These are phyloP conservation scores for Nipponia nippon DNA, from an alignment of 2,113 vertebrate genomes.

Conservation along the genomic window DNA sequence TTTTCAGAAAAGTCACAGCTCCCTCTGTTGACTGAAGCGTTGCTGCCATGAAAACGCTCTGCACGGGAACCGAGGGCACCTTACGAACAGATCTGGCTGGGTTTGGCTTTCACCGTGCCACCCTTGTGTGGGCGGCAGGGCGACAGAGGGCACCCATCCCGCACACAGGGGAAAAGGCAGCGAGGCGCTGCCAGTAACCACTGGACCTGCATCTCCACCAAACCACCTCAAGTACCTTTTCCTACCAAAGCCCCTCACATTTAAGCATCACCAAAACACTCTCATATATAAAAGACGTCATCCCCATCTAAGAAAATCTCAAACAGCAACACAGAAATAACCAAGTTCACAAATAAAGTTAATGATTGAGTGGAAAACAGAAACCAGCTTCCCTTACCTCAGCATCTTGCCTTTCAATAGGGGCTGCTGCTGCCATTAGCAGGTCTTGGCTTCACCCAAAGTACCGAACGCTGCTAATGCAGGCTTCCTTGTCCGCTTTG, in stretches of 20 bases:
- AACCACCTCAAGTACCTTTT: no score
- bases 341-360: not conserved
- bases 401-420: accelerated
- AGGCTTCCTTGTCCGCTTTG: accelerated
- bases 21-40: not conserved
- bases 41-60: not conserved
- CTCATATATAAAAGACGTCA: no score
- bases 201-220: not conserved
- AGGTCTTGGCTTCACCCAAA: accelerated
- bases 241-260: not conserved
- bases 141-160: no score
- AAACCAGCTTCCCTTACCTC: accelerated
- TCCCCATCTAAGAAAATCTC: not conserved
- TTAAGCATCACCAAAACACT: not conserved
- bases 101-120: not conserved
- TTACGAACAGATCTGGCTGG: accelerated
- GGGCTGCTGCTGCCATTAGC: not conserved
- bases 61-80: not conserved
- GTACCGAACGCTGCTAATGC: not conserved
- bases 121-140: no score
- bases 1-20: not conserved
- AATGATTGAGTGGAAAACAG: not conserved
- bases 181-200: accelerated
- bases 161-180: no score
- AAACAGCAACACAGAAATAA: not conserved